phyloP scores from a whole-genome alignment of 2,113 vertebrate species.

The Ptyas mucosa region DNA sequence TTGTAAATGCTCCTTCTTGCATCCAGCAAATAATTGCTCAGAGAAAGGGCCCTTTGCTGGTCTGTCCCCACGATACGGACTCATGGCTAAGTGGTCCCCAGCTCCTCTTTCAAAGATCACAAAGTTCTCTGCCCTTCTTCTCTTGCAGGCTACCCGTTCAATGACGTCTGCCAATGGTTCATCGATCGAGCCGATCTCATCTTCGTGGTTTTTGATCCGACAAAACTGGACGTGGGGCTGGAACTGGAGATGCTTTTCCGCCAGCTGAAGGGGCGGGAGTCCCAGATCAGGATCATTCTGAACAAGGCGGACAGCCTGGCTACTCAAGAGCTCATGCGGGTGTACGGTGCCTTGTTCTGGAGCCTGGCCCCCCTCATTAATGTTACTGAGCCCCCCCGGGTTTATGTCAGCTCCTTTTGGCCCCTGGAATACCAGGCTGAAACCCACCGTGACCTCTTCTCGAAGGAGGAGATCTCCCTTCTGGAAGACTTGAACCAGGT shows the following conservation, averaged over 20 bases:
- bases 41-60: not conserved
- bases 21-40: not conserved
- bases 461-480: constrained; percentile 94
- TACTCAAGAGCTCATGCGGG: constrained; percentile 96
- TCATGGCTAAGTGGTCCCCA: not conserved
- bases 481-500: constrained; percentile 97
- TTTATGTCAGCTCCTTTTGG: constrained; percentile 99
- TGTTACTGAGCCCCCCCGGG: constrained; percentile 91
- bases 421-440: constrained; percentile 90
- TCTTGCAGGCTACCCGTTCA: constrained; percentile 91
- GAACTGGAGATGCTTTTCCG: constrained; percentile 96
- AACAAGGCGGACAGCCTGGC: constrained; percentile 96
- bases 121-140: constrained; percentile 42
- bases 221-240: constrained; percentile 93
- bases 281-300: constrained; percentile 96
- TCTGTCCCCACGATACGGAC: not conserved
- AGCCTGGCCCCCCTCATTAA: constrained; percentile 97
- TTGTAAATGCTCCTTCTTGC: not conserved
- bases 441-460: constrained; percentile 90
- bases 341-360: constrained; percentile 97
- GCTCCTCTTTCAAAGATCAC: constrained; percentile 23
- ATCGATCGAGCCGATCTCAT: constrained; percentile 97
- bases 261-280: constrained; percentile 94
- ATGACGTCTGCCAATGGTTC: constrained; percentile 98
- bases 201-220: constrained; percentile 96